Conservation (phyloP, 2,888 invertebrate genomes). For the Patella pellucida region DNA sequence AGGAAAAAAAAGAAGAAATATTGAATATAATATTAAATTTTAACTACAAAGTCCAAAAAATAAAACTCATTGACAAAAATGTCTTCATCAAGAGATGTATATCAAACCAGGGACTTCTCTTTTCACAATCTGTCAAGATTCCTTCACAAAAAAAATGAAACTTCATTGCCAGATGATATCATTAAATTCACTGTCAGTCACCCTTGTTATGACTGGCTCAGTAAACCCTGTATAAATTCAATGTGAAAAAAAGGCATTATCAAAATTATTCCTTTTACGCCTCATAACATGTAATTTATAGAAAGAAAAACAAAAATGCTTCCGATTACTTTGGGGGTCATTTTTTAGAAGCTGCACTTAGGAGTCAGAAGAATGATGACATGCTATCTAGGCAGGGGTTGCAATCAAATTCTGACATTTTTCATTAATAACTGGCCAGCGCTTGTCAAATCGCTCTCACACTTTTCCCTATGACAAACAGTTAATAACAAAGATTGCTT, state of each 20-base stretch:
- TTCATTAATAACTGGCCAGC: conserved; percentile 10
- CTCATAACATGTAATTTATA: conserved; percentile 6
- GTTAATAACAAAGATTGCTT: not conserved
- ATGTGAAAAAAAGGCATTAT: conserved; percentile 5
- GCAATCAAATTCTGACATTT: conserved; percentile 11
- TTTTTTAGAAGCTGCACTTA: not conserved
- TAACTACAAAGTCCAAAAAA: no score
- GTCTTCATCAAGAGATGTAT: conserved; percentile 1
- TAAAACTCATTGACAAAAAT: no score
- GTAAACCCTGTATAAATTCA: conserved; percentile 8
- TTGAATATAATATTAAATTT: no score
- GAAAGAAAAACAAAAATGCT: conserved; percentile 9
- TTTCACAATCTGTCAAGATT: not conserved
- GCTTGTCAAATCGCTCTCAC: conserved; percentile 6
- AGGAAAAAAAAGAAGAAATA: no score
- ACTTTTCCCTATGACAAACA: not conserved
- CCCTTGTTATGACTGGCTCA: conserved; percentile 8
- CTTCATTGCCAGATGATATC: conserved; percentile 11
- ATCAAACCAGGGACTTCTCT: conserved; percentile 3
- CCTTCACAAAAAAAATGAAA: not conserved
- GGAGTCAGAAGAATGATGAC: not conserved
- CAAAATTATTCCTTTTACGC: conserved; percentile 2
- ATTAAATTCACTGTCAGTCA: conserved; percentile 12
- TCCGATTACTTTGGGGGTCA: conserved; percentile 10
- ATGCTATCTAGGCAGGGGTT: not conserved